Base-by-base conservation (phyloP, 2,888 invertebrate genomes). In the Apoderus coryli region DNA sequence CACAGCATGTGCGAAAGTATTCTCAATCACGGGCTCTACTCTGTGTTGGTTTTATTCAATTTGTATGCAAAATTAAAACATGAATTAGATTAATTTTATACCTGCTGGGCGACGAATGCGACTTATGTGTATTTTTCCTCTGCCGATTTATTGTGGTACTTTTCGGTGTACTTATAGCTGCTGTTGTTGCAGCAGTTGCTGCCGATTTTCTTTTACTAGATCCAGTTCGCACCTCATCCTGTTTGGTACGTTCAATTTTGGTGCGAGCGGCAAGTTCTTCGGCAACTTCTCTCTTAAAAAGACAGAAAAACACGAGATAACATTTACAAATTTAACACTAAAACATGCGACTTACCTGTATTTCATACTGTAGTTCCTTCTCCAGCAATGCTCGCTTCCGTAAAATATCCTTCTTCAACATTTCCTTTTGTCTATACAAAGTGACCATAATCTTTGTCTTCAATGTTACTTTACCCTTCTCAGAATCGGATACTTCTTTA, bases 351-450 rank as follows among this genome's bases (percentile, higher is more conserved):
- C 40, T 41, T 38, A 74, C 76, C 72, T 86, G 85, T 52, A 93
- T 89, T 54, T 90, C 85, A 39, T 79, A 76, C 47, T 86, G 84
- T 34, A 93, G 65, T 54, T 86, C 86, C 46, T 85, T 82, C 52
- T 90, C 89, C 32, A 93, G 69, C 10, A 86, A 60, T 2, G 82
- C 82, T 42, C 93, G 66, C 53, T 92, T 92, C 49, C 88, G 80
- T 38, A 90, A 69, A 40, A 93, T 93, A 48, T 90, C 90, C 51
- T 86, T 90, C 57, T 90, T 90, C 27, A 95, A 69, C 44, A 80
- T 63, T 55, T 92, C 92, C 52, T 90, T 92, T 48, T 92, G 90
- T 45, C 84, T 75, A 55, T 79, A 77, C 12, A 89, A 65, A 22
- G 80, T 63, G 51, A 79, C 74, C 52, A 81, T 76, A 38, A 81